Conservation (phyloP, 2,888 invertebrate species). For the Chromoteleia sp. region DNA sequence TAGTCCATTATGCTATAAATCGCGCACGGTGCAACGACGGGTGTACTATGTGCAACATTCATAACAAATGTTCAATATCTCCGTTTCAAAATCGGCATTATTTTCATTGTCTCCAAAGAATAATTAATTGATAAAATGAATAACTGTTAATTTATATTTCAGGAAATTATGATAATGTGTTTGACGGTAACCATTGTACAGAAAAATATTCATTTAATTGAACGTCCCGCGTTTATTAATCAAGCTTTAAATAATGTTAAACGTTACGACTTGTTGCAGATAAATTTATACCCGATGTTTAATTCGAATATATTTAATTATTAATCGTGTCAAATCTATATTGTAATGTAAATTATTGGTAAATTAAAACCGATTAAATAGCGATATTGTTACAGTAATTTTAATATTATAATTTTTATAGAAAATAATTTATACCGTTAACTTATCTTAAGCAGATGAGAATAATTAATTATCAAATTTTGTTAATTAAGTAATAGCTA, state of each 20-base stretch:
- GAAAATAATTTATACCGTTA: too few relatives aligned
- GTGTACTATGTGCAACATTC: slow-evolving; percentile 27
- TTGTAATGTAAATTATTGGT: neutral
- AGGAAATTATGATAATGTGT: slow-evolving; percentile 53
- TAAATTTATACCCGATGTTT: slow-evolving; percentile 35
- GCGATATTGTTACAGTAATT: neutral
- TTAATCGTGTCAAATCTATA: slow-evolving; percentile 11
- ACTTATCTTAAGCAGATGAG: too few relatives aligned
- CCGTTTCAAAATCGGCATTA: slow-evolving; percentile 49
- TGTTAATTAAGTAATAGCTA: neutral
- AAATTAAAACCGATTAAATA: neutral
- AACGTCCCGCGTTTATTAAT: slow-evolving; percentile 45
- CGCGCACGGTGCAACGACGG: slow-evolving; percentile 11
- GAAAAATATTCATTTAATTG: slow-evolving; percentile 49
- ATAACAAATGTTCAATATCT: slow-evolving; percentile 52
- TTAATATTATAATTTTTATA: neutral
- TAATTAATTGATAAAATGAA: slow-evolving; percentile 63
- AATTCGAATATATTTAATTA: slow-evolving; percentile 34
- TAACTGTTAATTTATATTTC: slow-evolving; percentile 55
- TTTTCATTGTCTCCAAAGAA: slow-evolving; percentile 62
- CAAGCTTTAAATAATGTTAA: slow-evolving; percentile 49
- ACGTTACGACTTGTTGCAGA: slow-evolving; percentile 34
- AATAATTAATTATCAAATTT: too few relatives aligned
- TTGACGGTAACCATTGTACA: slow-evolving; percentile 30
- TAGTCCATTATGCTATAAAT: slow-evolving; percentile 48